These are phyloP conservation scores for Euborellia annulipes DNA, from an alignment of 1,140 invertebrate genomes.

Conservation along the genomic window DNA sequence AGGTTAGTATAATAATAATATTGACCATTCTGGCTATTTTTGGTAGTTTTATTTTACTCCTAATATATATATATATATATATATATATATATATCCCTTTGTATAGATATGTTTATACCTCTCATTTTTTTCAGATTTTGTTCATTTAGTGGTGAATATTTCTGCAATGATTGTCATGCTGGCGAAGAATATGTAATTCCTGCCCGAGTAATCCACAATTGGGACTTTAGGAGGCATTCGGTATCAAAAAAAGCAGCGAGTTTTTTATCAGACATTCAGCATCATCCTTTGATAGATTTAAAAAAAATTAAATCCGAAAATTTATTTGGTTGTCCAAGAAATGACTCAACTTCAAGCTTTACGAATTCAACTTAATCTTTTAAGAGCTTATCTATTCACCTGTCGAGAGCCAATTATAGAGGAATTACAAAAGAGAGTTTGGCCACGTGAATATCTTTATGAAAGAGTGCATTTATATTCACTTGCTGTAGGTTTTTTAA, in stretches of 20 bases:
- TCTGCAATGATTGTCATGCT: conserved; percentile 74
- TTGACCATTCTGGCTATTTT: no score
- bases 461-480: conserved; percentile 85
- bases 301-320: conserved; percentile 55
- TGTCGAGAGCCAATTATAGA: conserved; percentile 73
- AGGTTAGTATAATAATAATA: no score
- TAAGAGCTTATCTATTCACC: conserved; percentile 77
- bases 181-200: conserved; percentile 70
- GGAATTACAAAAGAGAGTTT: conserved; percentile 61
- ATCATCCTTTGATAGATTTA: conserved; percentile 63
- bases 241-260: conserved; percentile 52
- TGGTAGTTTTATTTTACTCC: no score
- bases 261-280: conserved; percentile 59
- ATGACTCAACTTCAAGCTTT: conserved; percentile 54
- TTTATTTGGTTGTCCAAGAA: conserved; percentile 60
- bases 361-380: conserved; percentile 65
- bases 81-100: no score
- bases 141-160: conserved; percentile 69
- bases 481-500: conserved; percentile 34
- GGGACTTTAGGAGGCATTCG: conserved; percentile 76
- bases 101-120: no score
- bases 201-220: conserved; percentile 77
- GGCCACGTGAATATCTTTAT: conserved; percentile 78
- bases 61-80: no score
- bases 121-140: conserved; percentile 51